Conservation (phyloP, 2,888 invertebrate species). For the Neocrepidodera transversa region DNA sequence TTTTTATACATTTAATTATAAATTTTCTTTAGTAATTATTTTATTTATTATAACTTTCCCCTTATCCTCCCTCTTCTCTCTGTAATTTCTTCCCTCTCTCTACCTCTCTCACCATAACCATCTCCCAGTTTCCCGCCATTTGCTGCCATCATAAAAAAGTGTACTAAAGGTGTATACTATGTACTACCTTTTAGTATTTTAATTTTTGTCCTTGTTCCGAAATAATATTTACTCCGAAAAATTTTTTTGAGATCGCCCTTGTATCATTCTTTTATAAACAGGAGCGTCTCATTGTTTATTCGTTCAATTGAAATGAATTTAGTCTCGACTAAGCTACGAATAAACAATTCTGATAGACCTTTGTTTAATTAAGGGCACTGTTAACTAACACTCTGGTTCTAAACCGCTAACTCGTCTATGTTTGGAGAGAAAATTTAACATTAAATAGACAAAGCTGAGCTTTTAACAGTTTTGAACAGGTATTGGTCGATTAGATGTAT, state of each 20-base stretch:
- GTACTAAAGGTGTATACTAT: too few species aligned
- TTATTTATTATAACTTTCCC: too few species aligned
- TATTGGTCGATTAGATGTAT: background rate
- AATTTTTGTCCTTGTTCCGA: too few species aligned
- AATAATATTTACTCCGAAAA: too few species aligned
- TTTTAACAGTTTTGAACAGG: background rate
- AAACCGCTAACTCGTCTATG: constrained; percentile 1
- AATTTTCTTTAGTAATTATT: too few species aligned
- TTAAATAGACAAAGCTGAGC: background rate
- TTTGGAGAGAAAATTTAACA: background rate
- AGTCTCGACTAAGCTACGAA: constrained; percentile 18
- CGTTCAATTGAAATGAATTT: constrained; percentile 1
- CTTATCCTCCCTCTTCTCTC: too few species aligned
- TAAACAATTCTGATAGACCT: constrained; percentile 18
- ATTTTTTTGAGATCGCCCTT: background rate
- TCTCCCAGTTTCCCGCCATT: too few species aligned
- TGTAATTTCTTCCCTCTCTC: too few species aligned
- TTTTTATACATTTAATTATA: too few species aligned
- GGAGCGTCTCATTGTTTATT: background rate
- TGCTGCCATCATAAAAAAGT: too few species aligned
- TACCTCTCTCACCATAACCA: too few species aligned
- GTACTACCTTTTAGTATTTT: too few species aligned
- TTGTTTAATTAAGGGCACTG: constrained; percentile 18
- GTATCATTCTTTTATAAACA: background rate
- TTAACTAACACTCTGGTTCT: constrained; percentile 11